phyloP scores from a whole-genome alignment of 2,888 invertebrate species.

The Habrosyne pyritoides region DNA sequence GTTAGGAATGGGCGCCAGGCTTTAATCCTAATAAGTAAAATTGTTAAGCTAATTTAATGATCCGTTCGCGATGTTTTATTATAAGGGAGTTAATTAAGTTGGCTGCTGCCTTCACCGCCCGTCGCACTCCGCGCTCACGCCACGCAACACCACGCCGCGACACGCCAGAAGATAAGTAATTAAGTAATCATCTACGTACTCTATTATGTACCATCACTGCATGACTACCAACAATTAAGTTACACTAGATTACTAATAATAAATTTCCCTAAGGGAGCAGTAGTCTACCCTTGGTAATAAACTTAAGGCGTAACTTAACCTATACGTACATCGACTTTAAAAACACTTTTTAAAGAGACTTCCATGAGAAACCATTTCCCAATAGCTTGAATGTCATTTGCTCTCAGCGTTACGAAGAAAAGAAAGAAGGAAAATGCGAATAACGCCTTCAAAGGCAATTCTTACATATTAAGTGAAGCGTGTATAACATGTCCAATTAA shows the following conservation, averaged over 20 bases:
- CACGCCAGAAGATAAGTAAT: slow-evolving; percentile 34
- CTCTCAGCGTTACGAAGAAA: slow-evolving; percentile 39
- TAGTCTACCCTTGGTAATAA: neutral
- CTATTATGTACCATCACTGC: slow-evolving; percentile 14
- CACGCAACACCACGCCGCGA: slow-evolving; percentile 24
- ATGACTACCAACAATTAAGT: neutral
- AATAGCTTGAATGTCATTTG: slow-evolving; percentile 5
- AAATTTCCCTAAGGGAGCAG: neutral
- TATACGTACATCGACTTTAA: neutral
- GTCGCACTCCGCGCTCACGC: slow-evolving; percentile 11
- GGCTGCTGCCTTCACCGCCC: slow-evolving; percentile 23
- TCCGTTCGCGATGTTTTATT: slow-evolving; percentile 52
- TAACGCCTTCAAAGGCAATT: slow-evolving; percentile 57
- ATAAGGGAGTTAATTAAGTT: slow-evolving; percentile 64
- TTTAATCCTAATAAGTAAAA: slow-evolving; percentile 15
- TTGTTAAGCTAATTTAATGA: slow-evolving; percentile 50
- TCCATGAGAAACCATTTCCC: neutral
- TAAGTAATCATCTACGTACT: slow-evolving; percentile 38
- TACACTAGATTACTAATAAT: neutral
- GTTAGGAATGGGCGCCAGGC: slow-evolving; percentile 4
- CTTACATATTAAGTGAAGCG: slow-evolving; percentile 71
- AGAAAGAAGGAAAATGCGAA: slow-evolving; percentile 47
- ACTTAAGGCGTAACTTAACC: neutral
- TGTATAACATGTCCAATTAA: slow-evolving; percentile 79
- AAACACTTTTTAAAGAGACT: neutral